phyloP scores from a whole-genome alignment of 2,113 vertebrate species.

The Hoplias malabaricus region DNA sequence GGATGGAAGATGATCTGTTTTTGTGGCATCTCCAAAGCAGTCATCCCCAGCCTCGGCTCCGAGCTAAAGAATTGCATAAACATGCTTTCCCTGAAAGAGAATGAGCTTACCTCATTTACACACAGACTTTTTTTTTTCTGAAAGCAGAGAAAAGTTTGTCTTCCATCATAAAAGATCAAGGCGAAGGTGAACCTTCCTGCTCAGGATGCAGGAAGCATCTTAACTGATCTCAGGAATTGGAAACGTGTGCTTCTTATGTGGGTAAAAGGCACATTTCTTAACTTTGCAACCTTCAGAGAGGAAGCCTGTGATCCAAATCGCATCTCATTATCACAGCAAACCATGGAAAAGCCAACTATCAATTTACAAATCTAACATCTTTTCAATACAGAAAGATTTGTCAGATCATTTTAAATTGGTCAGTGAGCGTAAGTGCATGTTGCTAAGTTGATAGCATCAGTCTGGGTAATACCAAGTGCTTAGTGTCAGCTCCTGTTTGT shows the following conservation, averaged over 20 bases:
- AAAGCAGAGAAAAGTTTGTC: neutral
- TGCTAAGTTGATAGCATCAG: no score
- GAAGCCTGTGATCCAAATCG: no score
- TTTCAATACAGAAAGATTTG: no score
- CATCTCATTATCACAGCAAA: no score
- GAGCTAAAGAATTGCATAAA: neutral
- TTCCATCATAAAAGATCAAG: neutral
- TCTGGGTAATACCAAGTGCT: no score
- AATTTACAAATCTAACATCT: no score
- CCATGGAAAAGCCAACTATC: no score
- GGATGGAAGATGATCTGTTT: neutral
- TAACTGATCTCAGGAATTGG: neutral
- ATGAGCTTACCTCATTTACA: neutral
- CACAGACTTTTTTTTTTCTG: neutral
- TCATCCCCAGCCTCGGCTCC: neutral
- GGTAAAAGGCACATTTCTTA: neutral
- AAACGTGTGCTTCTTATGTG: neutral
- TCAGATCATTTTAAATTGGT: no score
- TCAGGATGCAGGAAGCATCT: neutral
- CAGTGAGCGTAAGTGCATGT: no score
- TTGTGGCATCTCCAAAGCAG: neutral
- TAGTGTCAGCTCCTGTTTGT: no score
- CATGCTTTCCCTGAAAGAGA: neutral
- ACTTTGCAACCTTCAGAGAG: neutral
- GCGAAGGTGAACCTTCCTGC: neutral